Conservation (phyloP, 1,140 invertebrate genomes). For the Drosophila seguyi region DNA sequence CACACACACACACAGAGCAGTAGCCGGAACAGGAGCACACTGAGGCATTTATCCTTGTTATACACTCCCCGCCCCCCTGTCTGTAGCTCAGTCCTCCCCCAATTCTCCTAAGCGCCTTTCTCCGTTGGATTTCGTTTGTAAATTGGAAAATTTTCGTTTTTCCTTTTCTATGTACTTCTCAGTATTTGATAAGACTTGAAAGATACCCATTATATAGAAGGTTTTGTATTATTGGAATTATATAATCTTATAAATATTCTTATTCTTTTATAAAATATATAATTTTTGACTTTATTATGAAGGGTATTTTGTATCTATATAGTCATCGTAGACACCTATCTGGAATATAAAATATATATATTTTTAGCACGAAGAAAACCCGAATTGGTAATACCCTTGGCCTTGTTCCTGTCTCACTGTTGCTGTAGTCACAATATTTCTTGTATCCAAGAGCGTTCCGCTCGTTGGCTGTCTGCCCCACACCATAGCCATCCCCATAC, state of each 20-base stretch:
- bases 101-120: slow-evolving; percentile 38
- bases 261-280: not conserved
- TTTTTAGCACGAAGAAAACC: not conserved
- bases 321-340: too few species aligned
- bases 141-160: slow-evolving; percentile 76
- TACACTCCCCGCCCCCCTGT: slow-evolving; percentile 39
- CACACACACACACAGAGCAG: slow-evolving; percentile 33
- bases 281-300: not conserved
- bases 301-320: not conserved
- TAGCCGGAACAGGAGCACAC: slow-evolving; percentile 20
- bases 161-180: slow-evolving; percentile 5
- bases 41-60: slow-evolving; percentile 80
- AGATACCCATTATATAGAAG: not conserved
- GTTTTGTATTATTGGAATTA: not conserved
- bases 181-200: not conserved
- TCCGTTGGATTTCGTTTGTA: slow-evolving; percentile 70
- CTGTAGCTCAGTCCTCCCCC: slow-evolving; percentile 2
- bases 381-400: not conserved
- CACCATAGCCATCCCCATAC: not conserved
- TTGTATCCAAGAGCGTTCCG: slow-evolving; percentile 76
- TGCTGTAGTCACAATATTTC: slow-evolving; percentile 65
- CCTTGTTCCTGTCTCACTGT: not conserved
- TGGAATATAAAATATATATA: not conserved
- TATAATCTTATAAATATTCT: not conserved
- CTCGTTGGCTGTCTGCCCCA: slow-evolving; percentile 51